Conservation (phyloP, 2,113 vertebrate genomes). For the Neogale vison region DNA sequence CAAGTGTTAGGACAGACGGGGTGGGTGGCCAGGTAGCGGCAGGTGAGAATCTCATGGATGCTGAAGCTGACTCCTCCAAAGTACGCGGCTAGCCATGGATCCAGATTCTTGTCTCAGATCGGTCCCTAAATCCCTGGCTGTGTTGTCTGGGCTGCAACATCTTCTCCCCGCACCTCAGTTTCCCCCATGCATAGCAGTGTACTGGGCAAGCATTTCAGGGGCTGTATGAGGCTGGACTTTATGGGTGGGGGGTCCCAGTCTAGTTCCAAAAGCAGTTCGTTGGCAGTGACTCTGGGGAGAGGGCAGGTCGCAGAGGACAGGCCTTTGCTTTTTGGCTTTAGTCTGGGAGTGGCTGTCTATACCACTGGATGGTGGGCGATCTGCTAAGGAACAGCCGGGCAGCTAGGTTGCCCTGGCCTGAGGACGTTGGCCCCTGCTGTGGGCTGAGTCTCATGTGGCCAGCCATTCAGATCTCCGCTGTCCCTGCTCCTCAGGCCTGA, state of each 20-base stretch:
- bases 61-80: background rate
- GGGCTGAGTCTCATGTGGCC: background rate
- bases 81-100: background rate
- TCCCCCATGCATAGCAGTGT: background rate
- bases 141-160: background rate
- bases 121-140: background rate
- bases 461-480: background rate
- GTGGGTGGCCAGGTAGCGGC: rapidly evolving
- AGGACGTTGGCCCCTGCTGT: rapidly evolving
- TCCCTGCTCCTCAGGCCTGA: background rate
- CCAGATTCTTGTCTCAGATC: background rate
- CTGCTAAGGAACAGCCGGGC: background rate
- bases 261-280: background rate
- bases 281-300: background rate
- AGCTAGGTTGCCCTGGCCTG: background rate
- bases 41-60: background rate
- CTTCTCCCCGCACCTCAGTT: background rate
- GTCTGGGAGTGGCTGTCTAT: background rate
- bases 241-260: background rate
- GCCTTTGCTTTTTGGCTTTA: background rate
- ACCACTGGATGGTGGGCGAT: background rate
- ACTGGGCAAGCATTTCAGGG: background rate
- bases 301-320: background rate
- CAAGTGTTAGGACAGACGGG: background rate
- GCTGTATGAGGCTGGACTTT: background rate